Evolutionary conservation across 2,113 vertebrate genomes (phyloP).

Genomic region (Centropristis striata): DNA sequence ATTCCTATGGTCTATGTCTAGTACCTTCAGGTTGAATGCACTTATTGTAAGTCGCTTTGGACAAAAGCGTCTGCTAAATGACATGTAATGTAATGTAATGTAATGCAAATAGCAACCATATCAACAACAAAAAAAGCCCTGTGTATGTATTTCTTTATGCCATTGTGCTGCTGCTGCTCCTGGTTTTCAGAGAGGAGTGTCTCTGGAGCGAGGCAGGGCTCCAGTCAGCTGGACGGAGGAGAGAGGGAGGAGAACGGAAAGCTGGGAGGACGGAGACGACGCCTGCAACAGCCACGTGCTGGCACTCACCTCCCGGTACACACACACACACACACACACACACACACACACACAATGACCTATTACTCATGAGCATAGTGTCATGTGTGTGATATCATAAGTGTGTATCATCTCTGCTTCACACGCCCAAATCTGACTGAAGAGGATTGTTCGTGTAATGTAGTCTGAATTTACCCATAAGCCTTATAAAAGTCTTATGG

Average conservation of each 20-base stretch:
- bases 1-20: no score
- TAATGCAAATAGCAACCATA: no score
- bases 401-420: not conserved
- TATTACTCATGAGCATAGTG: slow-evolving; percentile 8
- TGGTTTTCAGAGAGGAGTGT: slow-evolving; percentile 33
- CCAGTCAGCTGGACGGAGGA: slow-evolving; percentile 59
- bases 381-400: slow-evolving; percentile 1
- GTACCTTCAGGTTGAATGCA: no score
- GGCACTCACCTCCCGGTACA: slow-evolving; percentile 84
- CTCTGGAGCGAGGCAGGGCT: slow-evolving; percentile 49
- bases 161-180: not conserved
- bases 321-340: not conserved
- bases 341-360: not conserved
- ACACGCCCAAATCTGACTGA: not conserved
- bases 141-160: no score
- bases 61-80: no score
- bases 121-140: no score
- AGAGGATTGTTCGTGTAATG: not conserved
- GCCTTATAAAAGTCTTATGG: no score
- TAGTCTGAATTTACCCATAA: no score
- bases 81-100: no score
- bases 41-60: no score
- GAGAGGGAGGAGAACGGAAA: slow-evolving; percentile 60
- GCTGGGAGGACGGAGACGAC: slow-evolving; percentile 78
- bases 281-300: slow-evolving; percentile 81